Base-by-base conservation (phyloP, 2,797 vertebrate genomes). In the Cichlasoma orientale region DNA sequence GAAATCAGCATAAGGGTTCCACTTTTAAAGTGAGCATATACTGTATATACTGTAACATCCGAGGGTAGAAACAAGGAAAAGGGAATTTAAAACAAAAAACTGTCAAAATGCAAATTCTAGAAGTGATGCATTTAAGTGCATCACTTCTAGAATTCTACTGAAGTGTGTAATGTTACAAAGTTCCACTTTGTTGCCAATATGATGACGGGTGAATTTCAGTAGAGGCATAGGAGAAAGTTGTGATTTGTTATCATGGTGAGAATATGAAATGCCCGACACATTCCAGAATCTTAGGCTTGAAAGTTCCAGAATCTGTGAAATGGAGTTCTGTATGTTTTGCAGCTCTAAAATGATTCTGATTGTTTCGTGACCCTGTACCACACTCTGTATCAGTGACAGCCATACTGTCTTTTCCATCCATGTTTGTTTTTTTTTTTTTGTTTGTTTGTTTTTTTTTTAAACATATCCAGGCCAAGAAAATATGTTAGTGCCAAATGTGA, bases 401-500 rank as follows among this genome's bases (percentile, higher is more conserved):
- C 57, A 58, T 21, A 27, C 47, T 75, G 68, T 82, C 61, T 25
- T 75, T 50, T 82, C 52, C 38, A 52, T 61, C 77, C 23, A 54
- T 61, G 79, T 88, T 85, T 74, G 88, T 78, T 74, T 74, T 91
- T 85, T 90, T 88, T 82, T 63, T 2, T 3, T 59, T 88, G 85
- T 84, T 56, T 91, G 84, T 86, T 83, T 75, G n/a, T n/a, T 78
- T 54, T 88, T 91, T 88, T 91, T 89, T 80, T 58, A 71, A 29
- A 77, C 58, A 69, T 54, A 80, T 79, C 73, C 74, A 82, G 82
- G 91, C 90, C 85, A 87, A 88, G 83, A 63, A 75, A 77, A 79
- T 77, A 72, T 44, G 56, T 82, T 73, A 13, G 93, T 94, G 93
- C 93, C 93, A 94, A 94, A 94, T 85, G 74, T 85, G 54, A 77